A percentile compares a stretch with the other conserved stretches of the same genome.
phyloP scores from a whole-genome alignment of 2,113 vertebrate genomes.

The Aegithalos caudatus region DNA sequence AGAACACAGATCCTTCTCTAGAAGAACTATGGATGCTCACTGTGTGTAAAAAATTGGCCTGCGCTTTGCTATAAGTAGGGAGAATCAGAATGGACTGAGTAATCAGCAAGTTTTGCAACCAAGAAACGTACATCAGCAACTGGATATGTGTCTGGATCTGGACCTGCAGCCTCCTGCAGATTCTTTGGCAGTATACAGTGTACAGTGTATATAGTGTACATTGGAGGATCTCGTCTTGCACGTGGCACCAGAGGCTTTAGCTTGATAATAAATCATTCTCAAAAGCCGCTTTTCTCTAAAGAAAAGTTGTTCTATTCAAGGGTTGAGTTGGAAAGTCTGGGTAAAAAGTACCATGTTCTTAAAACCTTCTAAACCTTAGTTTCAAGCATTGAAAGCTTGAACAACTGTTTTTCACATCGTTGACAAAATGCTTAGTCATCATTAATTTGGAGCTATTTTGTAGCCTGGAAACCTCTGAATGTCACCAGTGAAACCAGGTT shows the following conservation, averaged over 20 bases:
- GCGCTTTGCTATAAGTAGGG: background rate
- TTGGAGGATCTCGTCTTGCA: background rate
- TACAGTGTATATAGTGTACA: rapidly evolving
- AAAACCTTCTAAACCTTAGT: background rate
- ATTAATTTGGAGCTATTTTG: background rate
- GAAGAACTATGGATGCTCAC: background rate
- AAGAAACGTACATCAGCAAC: background rate
- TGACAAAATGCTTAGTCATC: background rate
- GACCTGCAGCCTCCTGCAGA: background rate
- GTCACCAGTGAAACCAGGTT: background rate
- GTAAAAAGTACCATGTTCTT: background rate
- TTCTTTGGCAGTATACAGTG: background rate
- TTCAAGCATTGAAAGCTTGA: background rate
- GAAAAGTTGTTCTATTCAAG: background rate
- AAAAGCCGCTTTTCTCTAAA: background rate
- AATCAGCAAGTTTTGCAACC: background rate
- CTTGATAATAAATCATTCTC: background rate
- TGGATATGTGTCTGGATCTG: background rate
- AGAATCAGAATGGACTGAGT: background rate
- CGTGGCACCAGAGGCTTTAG: background rate
- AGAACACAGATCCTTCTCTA: background rate
- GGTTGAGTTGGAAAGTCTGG: background rate
- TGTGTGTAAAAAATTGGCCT: background rate
- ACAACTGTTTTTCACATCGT: background rate
- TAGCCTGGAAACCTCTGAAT: background rate